Evolutionary conservation across 2,888 invertebrate genomes (phyloP), one percentile per base, ranked within the genome.

Genomic region (Molanna angustata): DNA sequence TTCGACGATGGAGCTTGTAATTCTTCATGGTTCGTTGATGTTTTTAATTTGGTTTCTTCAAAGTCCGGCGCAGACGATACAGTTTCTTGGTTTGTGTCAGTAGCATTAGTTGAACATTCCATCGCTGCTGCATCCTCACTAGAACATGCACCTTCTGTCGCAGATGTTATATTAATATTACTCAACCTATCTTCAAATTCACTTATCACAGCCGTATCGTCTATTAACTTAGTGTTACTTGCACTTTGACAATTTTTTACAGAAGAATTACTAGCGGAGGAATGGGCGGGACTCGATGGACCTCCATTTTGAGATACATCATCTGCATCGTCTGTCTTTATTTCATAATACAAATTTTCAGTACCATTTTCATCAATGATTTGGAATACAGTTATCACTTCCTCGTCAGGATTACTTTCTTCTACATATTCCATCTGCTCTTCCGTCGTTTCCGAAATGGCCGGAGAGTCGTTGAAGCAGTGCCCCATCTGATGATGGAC

Each of bases 361-460:
- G 56, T 72, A 67, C 56, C 75, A 53, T 52, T 51, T 14, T 76
- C 76, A 59, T 76, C 77, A 13, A 78, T 72, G 57, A 77, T 76
- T 65, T 77, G 76, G 14, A 75, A 74, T 59, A 77, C 69, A 27
- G 77, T 77, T 27, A 77, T 75, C 46, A 76, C 69, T 62, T 77
- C 77, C 64, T 76, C 76, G 65, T 74, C 74, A 64, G 16, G 43
- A 7, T 40, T 47, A 52, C 40, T 46, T 9, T 60, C 56, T 48
- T 33, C 57, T 22, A 54, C 35, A 31, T 40, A 42, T 17, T 47
- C 56, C 21, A 51, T 39, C 33, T 59, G 14, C 27, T 55, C 49
- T 13, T 48, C 48, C 31, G 52, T 43, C 9, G 45, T 52, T 32
- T 40, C 31, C 18, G 54, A 41, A 18, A 22, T 39, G 18, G 48